Conservation (phyloP, 1,140 invertebrate genomes). For the Coelopa frigida region DNA sequence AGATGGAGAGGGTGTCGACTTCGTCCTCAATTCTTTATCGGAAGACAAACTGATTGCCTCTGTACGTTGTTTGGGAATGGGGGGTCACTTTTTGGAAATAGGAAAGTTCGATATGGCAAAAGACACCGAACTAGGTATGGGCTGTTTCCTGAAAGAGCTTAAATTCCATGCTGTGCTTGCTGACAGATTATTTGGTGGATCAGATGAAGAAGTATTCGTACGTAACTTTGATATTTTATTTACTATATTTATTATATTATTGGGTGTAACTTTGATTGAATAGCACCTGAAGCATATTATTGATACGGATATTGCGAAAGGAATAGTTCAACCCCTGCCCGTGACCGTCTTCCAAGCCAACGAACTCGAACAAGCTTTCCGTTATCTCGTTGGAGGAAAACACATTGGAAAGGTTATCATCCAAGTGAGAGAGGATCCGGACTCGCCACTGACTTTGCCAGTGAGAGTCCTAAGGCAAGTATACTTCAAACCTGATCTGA, state of each 20-base stretch:
- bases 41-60: constrained; percentile 65
- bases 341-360: constrained; percentile 53
- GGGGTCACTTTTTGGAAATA: constrained; percentile 68
- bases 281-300: constrained; percentile 33
- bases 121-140: constrained; percentile 59
- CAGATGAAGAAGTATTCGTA: constrained; percentile 43
- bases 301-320: constrained; percentile 44
- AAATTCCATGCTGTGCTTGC: constrained; percentile 84
- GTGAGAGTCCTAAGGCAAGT: constrained; percentile 41
- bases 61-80: constrained; percentile 63
- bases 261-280: no score
- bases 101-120: constrained; percentile 67
- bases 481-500: constrained; percentile 45
- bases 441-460: constrained; percentile 37
- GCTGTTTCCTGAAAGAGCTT: constrained; percentile 73
- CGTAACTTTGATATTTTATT: no score
- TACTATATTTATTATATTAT: no score
- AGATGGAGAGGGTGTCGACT: constrained; percentile 58
- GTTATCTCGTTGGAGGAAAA: constrained; percentile 75
- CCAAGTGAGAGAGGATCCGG: constrained; percentile 25
- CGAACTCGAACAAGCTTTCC: constrained; percentile 60
- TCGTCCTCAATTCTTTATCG: constrained; percentile 60
- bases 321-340: constrained; percentile 57
- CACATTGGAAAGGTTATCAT: constrained; percentile 78
- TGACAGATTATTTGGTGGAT: constrained; percentile 60